Evolutionary conservation across 2,888 invertebrate species (phyloP).

Genomic region (Tetragonula carbonaria): DNA sequence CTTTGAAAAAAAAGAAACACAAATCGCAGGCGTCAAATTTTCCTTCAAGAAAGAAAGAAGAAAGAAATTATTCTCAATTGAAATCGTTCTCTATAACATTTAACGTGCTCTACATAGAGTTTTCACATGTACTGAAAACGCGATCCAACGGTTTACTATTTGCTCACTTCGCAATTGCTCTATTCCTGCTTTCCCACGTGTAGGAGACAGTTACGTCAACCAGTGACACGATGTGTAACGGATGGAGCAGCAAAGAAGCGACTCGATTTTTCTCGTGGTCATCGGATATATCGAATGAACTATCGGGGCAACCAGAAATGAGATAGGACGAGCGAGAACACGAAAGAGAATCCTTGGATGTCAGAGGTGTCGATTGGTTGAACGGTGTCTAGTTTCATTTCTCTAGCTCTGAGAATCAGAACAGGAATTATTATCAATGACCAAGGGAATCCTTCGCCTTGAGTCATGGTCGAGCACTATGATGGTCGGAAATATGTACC

Average conservation of each 20-base stretch:
- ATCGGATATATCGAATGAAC: conserved; percentile 62
- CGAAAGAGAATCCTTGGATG: conserved; percentile 56
- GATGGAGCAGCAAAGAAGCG: conserved; percentile 34
- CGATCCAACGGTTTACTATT: conserved; percentile 17
- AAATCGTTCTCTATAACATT: not conserved
- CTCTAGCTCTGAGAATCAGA: conserved; percentile 51
- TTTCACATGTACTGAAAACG: conserved; percentile 9
- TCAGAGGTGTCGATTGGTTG: conserved; percentile 56
- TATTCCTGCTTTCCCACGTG: conserved; percentile 54
- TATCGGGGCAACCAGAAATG: conserved; percentile 41
- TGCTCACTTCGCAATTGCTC: not conserved
- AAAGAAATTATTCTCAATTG: not conserved
- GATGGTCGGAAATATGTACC: not conserved
- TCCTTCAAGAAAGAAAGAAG: not conserved
- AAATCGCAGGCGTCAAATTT: not conserved
- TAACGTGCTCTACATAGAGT: not conserved
- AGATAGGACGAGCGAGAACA: conserved; percentile 46
- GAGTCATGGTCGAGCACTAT: conserved; percentile 32
- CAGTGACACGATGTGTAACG: conserved; percentile 41
- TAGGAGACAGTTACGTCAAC: conserved; percentile 51
- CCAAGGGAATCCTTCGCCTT: conserved; percentile 4
- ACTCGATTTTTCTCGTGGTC: conserved; percentile 60
- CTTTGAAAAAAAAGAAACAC: not conserved
- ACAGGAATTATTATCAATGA: conserved; percentile 43
- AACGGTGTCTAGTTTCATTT: conserved; percentile 63